These are phyloP conservation scores for Carcina quercana DNA, from an alignment of 2,888 invertebrate genomes.

Conservation along the genomic window DNA sequence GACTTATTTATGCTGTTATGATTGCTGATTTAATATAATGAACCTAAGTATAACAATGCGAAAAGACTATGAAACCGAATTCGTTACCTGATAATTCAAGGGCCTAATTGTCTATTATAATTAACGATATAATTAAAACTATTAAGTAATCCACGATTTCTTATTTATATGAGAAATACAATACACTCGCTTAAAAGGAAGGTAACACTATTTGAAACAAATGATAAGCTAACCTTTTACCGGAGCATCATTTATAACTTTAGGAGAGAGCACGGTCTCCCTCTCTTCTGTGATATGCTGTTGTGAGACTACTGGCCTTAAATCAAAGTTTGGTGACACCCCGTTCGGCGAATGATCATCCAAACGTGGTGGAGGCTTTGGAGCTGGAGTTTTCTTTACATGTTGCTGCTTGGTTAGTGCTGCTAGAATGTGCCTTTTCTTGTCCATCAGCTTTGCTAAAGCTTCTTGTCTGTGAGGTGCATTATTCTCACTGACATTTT, in stretches of 20 bases:
- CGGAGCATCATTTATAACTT: slow-evolving; percentile 30
- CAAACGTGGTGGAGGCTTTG: slow-evolving; percentile 57
- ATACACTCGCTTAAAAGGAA: too few relatives aligned
- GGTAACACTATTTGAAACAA: slow-evolving; percentile 6
- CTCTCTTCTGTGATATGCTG: slow-evolving; percentile 58
- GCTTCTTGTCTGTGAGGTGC: slow-evolving; percentile 77
- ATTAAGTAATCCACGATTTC: too few relatives aligned
- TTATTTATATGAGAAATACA: too few relatives aligned
- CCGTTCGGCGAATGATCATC: slow-evolving; percentile 66
- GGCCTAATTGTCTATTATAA: too few relatives aligned
- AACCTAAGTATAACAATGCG: too few relatives aligned
- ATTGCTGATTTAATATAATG: neutral
- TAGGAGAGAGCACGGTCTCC: slow-evolving; percentile 39
- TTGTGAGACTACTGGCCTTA: slow-evolving; percentile 62
- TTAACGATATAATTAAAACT: too few relatives aligned
- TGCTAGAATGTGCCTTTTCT: slow-evolving; percentile 75
- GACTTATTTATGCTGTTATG: neutral
- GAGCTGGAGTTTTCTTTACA: slow-evolving; percentile 54
- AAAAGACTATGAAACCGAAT: too few relatives aligned
- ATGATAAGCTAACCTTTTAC: slow-evolving; percentile 38
- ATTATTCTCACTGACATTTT: slow-evolving; percentile 61
- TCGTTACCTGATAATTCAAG: too few relatives aligned
- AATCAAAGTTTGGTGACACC: slow-evolving; percentile 62
- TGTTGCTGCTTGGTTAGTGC: slow-evolving; percentile 42
- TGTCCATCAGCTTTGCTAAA: slow-evolving; percentile 76